Evolutionary conservation across 1,140 invertebrate species (phyloP), one percentile per base, ranked within the genome.

Genomic region (Chelonus insularis): DNA sequence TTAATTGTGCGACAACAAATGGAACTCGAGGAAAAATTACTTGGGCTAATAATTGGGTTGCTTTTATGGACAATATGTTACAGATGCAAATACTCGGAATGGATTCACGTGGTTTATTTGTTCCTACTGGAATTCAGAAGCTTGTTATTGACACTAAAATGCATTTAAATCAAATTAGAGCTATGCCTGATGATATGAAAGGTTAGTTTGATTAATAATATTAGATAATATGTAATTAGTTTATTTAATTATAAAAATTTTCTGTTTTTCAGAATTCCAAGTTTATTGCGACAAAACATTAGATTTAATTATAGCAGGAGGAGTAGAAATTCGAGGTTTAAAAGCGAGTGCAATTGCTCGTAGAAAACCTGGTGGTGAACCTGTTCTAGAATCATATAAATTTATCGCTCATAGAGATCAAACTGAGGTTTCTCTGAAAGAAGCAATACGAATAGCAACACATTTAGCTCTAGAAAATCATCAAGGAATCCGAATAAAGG

Each of bases 51-150:
- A 95, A 96, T 75, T 98, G 93, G 93, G 88, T 95, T 0, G 86
- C 93, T 0, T 97, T 96, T 76, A 87, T 97, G 84, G 96, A 98
- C 75, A 94, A 90, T 12, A 91, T 97, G 88, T 78, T 97, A 12
- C 96, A 98, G 75, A 87, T 96, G 63, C 86, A 90, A 63, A 88
- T 97, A 45, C 70, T 97, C 0, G 85, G 86, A 21, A 79, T 85
- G n/a, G 90, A 93, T 65, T 88, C 88, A 0, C 78, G 91, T 61
- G 84, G 86, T 14, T 84, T 97, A 0, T 88, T 88, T 68, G 86
- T 98, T 0, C 95, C 95, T 1, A 96, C 92, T 0, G 87, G 89
- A 64, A 92, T 98, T 29, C 84, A 88, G 45, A 90, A 88, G 60
- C 69, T 97, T 1, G 83, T 86, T 4, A 92, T 98, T 43, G 88